Base-by-base conservation (phyloP, 2,888 invertebrate genomes). In the Pristionchus fissidentatus region DNA sequence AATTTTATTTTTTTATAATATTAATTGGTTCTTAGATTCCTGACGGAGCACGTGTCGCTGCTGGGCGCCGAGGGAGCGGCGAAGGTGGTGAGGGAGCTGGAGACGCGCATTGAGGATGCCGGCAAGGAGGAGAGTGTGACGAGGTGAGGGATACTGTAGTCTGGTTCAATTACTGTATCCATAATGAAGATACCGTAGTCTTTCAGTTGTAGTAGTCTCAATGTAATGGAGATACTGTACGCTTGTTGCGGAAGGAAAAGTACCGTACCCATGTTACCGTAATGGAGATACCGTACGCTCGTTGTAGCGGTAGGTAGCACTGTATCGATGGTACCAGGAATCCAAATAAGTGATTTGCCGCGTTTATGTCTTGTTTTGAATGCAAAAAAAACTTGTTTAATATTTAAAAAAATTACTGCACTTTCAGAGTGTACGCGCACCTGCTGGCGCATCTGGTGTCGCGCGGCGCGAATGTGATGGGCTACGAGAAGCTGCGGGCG, bases 401-500 rank as follows among this genome's bases (percentile, higher is more conserved):
- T n/a, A n/a, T n/a, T n/a, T n/a, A n/a, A n/a, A n/a, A n/a, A n/a
- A n/a, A n/a, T n/a, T n/a, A n/a, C n/a, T n/a, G n/a, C n/a, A 7
- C 57, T 5, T 7, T 75, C 79, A 79, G 79, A 41, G 35, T 57
- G n/a, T 57, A 57, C 55, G 55, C 79, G 3, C 41, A 79, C 26
- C 57, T 79, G 7, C 79, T 79, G 38, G 79, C 41, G 5, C 79
- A 79, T 7, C 13, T 79, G 10, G n/a, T 79, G 38, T 79, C 79
- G 8, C 19, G 32, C 3, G 70, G 81, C 2, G 81, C 81, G 19
- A 81, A 81, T 46, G 60, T 81, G 62, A 19, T 81, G 46, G 81
- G 81, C 0, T 81, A 81, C 35, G 81, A 81, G 81, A 81, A 81
- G 62, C 26, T 81, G 60, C 35, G 81, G 22, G 62, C 3, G 3